Conservation (phyloP, 2,888 invertebrate genomes). For the Patella caerulea region DNA sequence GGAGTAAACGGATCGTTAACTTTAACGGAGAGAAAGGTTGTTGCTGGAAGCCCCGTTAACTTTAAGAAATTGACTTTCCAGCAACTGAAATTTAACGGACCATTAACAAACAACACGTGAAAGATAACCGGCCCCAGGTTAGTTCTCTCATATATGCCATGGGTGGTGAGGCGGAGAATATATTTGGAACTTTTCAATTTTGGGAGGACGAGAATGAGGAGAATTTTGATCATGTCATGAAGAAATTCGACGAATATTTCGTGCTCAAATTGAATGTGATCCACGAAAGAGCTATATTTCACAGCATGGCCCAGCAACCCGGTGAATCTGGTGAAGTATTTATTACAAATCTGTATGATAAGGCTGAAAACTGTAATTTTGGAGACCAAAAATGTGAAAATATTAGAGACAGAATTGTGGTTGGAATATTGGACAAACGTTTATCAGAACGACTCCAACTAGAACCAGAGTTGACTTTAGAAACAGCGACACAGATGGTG, state of each 20-base stretch:
- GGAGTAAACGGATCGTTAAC: too few relatives aligned
- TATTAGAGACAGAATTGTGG: conserved; percentile 29
- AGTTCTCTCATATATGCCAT: conserved; percentile 28
- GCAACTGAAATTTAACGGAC: too few relatives aligned
- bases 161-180: conserved; percentile 26
- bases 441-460: conserved; percentile 31
- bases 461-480: conserved; percentile 15
- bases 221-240: conserved; percentile 23
- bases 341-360: conserved; percentile 25
- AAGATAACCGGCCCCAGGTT: too few relatives aligned
- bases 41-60: too few relatives aligned
- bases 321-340: conserved; percentile 30
- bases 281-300: conserved; percentile 28
- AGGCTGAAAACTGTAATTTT: conserved; percentile 33
- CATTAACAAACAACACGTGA: too few relatives aligned
- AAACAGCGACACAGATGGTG: conserved; percentile 20
- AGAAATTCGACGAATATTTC: conserved; percentile 32
- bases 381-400: conserved; percentile 17
- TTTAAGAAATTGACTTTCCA: too few relatives aligned
- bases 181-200: conserved; percentile 28
- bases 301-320: conserved; percentile 12
- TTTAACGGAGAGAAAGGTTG: too few relatives aligned
- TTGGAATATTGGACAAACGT: conserved; percentile 24
- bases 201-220: conserved; percentile 15
- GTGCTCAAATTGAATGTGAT: conserved; percentile 27